A percentile compares a stretch with the other conserved stretches of the same genome.
phyloP scores from a whole-genome alignment of 2,888 invertebrate species.

The Isotomurus palustris region DNA sequence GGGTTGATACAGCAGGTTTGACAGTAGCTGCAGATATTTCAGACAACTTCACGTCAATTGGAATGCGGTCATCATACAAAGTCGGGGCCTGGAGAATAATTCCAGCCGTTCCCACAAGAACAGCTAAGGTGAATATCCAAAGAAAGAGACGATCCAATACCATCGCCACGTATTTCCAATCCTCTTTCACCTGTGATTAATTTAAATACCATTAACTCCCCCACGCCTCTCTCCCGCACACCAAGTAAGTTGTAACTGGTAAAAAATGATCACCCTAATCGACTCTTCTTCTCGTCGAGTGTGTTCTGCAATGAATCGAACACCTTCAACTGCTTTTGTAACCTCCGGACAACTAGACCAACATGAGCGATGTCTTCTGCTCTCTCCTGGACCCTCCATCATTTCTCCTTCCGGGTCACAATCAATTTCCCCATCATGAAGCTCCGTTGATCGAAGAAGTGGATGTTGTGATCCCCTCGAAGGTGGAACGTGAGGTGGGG shows the following conservation, averaged over 20 bases:
- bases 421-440: slow-evolving; percentile 42
- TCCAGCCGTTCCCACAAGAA: slow-evolving; percentile 80
- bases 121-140: slow-evolving; percentile 91
- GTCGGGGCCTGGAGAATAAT: slow-evolving; percentile 86
- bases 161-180: slow-evolving; percentile 95
- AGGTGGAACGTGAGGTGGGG: slow-evolving; percentile 41
- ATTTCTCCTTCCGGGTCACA: slow-evolving; percentile 34
- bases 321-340: slow-evolving; percentile 87
- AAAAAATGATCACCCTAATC: slow-evolving; percentile 64
- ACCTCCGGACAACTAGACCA: slow-evolving; percentile 90
- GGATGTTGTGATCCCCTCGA: slow-evolving; percentile 45
- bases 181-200: slow-evolving; percentile 71
- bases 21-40: slow-evolving; percentile 85
- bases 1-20: slow-evolving; percentile 57
- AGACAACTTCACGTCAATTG: slow-evolving; percentile 80
- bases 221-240: no score
- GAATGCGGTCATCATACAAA: slow-evolving; percentile 80
- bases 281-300: slow-evolving; percentile 87
- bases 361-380: slow-evolving; percentile 31
- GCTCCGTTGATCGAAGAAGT: slow-evolving; percentile 43
- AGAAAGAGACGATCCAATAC: slow-evolving; percentile 86
- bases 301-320: slow-evolving; percentile 87
- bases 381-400: slow-evolving; percentile 5
- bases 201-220: slow-evolving; percentile 1
- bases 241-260: no score